phyloP scores from a whole-genome alignment of 2,113 vertebrate genomes.

The Oplegnathus fasciatus region DNA sequence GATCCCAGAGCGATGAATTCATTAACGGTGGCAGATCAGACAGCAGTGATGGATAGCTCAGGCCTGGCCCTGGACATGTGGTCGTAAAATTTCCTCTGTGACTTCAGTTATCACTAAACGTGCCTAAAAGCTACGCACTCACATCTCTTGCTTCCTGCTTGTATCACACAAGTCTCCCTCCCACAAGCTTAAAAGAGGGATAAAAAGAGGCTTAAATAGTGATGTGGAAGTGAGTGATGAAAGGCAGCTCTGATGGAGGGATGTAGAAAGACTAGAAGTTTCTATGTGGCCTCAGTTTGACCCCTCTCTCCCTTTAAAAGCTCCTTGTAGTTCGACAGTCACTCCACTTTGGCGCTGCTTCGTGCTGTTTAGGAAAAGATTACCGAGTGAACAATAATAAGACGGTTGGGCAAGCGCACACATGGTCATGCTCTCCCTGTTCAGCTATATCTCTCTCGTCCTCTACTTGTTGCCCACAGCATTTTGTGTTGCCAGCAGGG shows the following conservation, averaged over 20 bases:
- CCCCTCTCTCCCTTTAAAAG: background rate
- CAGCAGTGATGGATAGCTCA: slow-evolving; percentile 37
- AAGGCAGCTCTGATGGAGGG: slow-evolving; percentile 3
- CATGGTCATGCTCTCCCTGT: slow-evolving; percentile 2
- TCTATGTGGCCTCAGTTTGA: slow-evolving; percentile 41
- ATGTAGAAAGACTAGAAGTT: slow-evolving; percentile 23
- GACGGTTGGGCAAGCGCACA: slow-evolving; percentile 33
- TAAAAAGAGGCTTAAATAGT: slow-evolving; percentile 23
- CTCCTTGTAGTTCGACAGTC: slow-evolving; percentile 1
- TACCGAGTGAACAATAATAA: slow-evolving; percentile 32
- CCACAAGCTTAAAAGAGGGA: background rate
- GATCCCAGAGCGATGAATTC: slow-evolving; percentile 38
- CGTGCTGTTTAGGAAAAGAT: slow-evolving; percentile 38
- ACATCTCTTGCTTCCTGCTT: background rate
- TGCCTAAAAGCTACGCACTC: background rate
- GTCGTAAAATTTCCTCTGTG: slow-evolving; percentile 14
- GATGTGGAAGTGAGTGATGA: slow-evolving; percentile 30
- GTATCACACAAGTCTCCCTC: slow-evolving; percentile 2
- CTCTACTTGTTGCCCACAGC: slow-evolving; percentile 19
- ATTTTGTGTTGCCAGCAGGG: slow-evolving; percentile 34
- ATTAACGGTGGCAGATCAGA: slow-evolving; percentile 34
- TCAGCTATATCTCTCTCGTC: slow-evolving; percentile 17
- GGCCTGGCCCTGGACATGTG: slow-evolving; percentile 20
- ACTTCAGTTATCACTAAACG: slow-evolving; percentile 17
- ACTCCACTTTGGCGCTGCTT: background rate